Evolutionary conservation across 64 coral and sea anemone species (phyloP), one percentile per base, ranked within the genome.

Genomic region (Stylophora pistillata): DNA sequence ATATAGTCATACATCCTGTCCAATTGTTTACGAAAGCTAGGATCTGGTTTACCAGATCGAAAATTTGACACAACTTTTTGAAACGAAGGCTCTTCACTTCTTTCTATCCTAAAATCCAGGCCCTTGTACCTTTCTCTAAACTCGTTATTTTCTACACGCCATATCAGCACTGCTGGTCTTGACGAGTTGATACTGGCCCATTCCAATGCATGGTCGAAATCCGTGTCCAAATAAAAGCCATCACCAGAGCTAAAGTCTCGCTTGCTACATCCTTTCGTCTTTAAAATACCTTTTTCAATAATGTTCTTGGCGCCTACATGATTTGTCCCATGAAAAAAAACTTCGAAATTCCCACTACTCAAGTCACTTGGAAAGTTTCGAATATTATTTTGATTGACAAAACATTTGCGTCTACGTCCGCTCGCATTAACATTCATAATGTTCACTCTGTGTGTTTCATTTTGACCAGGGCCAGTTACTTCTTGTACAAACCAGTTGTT

Each of bases 241-340:
- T 23, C 7, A 52, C 95, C 95, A 88, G 87, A 71, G 47, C 87
- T 93, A 56, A 98, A 98, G 80, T 98, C 95, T 5, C 71, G 76
- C 18, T 82, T 78, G 15, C 47, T 10, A 26, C 20, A 31, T 6
- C 91, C 95, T 37, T 15, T 11, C 1, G 58, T 60, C 77, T 91
- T 13, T 17, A 87, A 66, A 0, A 98, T 91, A 34, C 91, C 91
- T 55, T 31, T 29, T 32, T 78, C 28, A 9, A 98, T 30, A 30
- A 98, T 98, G 30, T 85, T 37, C 76, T 33, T 11, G 14, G 91
- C 95, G 29, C 83, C 76, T 7, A 25, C 20, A 17, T 94, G 84
- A 73, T 90, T 88, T 59, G 95, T 98, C 55, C 95, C 95, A 84
- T 98, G 95, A 81, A 91, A 93, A 7, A 90, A 57, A 55, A 91